Percentiles rank a stretch among this genome's conserved stretches.
These are phyloP conservation scores for Osmerus mordax DNA, from an alignment of 2,113 vertebrate species.

Conservation along the genomic window DNA sequence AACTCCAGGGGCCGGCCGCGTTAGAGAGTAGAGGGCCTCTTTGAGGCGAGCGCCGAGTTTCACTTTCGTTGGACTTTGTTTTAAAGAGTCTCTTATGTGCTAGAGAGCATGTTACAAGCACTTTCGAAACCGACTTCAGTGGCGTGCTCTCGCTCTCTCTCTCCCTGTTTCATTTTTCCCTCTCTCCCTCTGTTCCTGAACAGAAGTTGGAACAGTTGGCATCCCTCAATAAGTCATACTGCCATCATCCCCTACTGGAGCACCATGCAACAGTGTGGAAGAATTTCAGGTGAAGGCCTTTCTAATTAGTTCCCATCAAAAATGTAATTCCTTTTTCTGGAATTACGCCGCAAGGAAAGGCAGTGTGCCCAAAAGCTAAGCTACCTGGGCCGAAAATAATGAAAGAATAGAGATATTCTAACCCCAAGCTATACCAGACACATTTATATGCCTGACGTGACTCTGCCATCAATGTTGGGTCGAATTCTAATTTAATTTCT, in stretches of 20 bases:
- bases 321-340: slow-evolving; percentile 71
- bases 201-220: slow-evolving; percentile 66
- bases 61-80: slow-evolving; percentile 44
- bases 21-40: slow-evolving; percentile 26
- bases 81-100: slow-evolving; percentile 32
- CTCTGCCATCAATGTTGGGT: slow-evolving; percentile 74
- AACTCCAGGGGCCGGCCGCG: slow-evolving; percentile 29
- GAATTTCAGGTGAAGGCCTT: slow-evolving; percentile 68
- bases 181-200: slow-evolving; percentile 17
- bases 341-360: slow-evolving; percentile 70
- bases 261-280: slow-evolving; percentile 62
- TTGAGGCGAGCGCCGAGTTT: slow-evolving; percentile 36
- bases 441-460: slow-evolving; percentile 80
- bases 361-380: slow-evolving; percentile 71
- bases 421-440: slow-evolving; percentile 70
- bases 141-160: slow-evolving; percentile 11
- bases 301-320: slow-evolving; percentile 81
- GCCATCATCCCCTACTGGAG: slow-evolving; percentile 38
- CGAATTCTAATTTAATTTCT: slow-evolving; percentile 79
- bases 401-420: slow-evolving; percentile 75
- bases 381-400: slow-evolving; percentile 71
- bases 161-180: background rate
- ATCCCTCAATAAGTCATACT: slow-evolving; percentile 67
- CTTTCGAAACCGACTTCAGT: slow-evolving; percentile 39
- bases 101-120: slow-evolving; percentile 26